Evolutionary conservation across 2,797 vertebrate genomes (phyloP).

Genomic region (Phrynocephalus vlangalii): DNA sequence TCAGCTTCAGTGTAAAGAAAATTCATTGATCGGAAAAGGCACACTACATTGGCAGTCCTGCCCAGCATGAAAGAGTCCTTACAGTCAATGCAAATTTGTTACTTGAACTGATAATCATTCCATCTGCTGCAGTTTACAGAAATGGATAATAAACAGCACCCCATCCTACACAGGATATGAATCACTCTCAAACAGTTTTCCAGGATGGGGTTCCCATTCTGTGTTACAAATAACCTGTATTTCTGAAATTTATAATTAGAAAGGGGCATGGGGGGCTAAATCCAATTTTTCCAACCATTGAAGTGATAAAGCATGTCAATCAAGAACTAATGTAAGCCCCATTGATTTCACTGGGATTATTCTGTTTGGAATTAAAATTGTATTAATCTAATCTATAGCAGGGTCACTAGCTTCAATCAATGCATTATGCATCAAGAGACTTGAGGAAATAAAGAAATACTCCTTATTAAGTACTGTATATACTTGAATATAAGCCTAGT

Average conservation of each 20-base stretch:
- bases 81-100: background rate
- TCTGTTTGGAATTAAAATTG: too few relatives aligned
- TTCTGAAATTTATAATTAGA: background rate
- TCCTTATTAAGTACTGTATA: too few relatives aligned
- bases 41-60: background rate
- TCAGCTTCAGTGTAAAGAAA: slow-evolving; percentile 10
- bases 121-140: background rate
- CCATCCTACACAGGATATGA: too few relatives aligned
- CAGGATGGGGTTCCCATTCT: background rate
- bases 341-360: too few relatives aligned
- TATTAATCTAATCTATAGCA: background rate
- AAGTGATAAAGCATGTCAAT: too few relatives aligned
- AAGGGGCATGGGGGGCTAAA: background rate
- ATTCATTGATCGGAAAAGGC: background rate
- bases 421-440: background rate
- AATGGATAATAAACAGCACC: background rate
- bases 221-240: background rate
- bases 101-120: background rate
- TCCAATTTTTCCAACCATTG: too few relatives aligned
- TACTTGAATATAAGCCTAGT: too few relatives aligned
- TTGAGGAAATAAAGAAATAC: background rate
- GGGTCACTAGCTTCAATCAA: background rate
- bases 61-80: background rate
- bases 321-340: too few relatives aligned
- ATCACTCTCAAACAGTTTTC: background rate